These are phyloP conservation scores for Oscheius sp. DNA, from an alignment of 2,888 invertebrate genomes.

Conservation along the genomic window DNA sequence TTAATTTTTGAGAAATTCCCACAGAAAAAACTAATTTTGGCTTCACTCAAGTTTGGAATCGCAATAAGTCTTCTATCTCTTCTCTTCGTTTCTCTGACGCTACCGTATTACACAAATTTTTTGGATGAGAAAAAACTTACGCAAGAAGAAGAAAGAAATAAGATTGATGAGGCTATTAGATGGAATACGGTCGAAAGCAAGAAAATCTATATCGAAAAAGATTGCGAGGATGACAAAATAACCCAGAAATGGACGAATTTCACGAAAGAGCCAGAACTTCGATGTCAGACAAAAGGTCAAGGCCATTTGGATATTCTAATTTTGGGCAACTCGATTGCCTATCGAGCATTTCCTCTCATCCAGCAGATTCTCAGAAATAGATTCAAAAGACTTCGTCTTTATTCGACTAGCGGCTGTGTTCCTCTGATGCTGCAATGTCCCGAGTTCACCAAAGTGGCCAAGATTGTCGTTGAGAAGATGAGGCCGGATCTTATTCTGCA, in stretches of 20 bases:
- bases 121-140: not conserved
- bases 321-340: constrained; percentile 14
- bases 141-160: not conserved
- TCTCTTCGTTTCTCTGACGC: not conserved
- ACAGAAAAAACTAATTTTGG: too few relatives aligned
- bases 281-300: not conserved
- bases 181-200: constrained; percentile 5
- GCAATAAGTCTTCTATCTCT: too few relatives aligned
- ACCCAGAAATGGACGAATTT: not conserved
- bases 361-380: not conserved
- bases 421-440: constrained; percentile 3
- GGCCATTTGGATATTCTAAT: not conserved
- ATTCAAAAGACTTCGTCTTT: constrained; percentile 1
- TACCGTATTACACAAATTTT: not conserved
- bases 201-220: not conserved
- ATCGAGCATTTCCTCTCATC: constrained; percentile 2
- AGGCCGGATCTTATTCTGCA: constrained; percentile 9
- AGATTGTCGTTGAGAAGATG: constrained; percentile 2
- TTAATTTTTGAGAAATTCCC: too few relatives aligned
- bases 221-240: not conserved
- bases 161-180: not conserved
- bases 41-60: too few relatives aligned
- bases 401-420: not conserved
- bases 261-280: constrained; percentile 1
- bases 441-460: constrained; percentile 3